Evolutionary conservation across 1,140 invertebrate genomes (phyloP).

Genomic region (Heliothis virescens): DNA sequence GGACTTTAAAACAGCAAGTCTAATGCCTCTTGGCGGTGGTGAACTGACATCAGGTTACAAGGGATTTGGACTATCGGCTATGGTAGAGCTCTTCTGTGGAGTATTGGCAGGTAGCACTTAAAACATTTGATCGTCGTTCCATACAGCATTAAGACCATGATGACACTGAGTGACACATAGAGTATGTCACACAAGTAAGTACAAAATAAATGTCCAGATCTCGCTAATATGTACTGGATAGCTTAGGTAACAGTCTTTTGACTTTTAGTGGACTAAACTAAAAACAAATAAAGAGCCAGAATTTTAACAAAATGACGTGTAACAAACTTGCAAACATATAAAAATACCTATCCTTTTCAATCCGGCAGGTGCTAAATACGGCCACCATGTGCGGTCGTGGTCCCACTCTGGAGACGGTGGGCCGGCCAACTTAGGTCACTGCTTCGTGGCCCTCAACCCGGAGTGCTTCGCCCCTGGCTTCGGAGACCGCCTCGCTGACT

Average conservation of each 20-base stretch:
- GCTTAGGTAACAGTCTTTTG: no score
- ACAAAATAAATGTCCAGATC: no score
- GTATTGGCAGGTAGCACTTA: conserved; percentile 87
- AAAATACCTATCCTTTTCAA: background rate
- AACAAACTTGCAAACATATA: background rate
- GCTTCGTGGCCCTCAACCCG: conserved; percentile 96
- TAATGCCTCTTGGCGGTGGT: conserved; percentile 95
- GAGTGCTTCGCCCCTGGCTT: conserved; percentile 94
- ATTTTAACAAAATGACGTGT: no score
- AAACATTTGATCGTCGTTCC: no score
- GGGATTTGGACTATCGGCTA: conserved; percentile 94
- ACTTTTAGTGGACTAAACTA: no score
- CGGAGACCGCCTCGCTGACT: conserved; percentile 89
- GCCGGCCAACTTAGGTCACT: conserved; percentile 94
- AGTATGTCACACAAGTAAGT: no score
- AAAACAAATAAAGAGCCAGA: background rate
- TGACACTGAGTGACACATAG: no score
- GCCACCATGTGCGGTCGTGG: conserved; percentile 92
- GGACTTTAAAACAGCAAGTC: conserved; percentile 88
- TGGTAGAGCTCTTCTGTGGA: conserved; percentile 95
- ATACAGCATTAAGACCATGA: no score
- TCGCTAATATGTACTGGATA: no score
- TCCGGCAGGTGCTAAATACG: conserved; percentile 87
- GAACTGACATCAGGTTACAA: conserved; percentile 95
- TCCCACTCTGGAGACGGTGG: conserved; percentile 86